Percentiles rank a stretch among this genome's conserved stretches.
Conservation (phyloP, 2,113 vertebrate species). For the Spheniscus mendiculus region DNA sequence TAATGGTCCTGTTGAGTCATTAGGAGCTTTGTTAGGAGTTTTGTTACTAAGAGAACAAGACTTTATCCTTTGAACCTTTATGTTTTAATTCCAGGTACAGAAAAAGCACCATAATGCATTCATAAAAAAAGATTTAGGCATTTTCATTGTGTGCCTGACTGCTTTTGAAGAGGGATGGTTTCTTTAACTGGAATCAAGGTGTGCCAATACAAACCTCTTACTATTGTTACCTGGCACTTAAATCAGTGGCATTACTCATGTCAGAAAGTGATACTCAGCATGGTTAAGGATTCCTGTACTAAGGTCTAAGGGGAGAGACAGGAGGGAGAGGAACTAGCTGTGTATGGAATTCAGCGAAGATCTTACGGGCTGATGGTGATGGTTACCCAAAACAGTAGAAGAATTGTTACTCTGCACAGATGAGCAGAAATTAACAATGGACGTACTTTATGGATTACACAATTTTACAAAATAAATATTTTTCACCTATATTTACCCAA, state of each 20-base stretch:
- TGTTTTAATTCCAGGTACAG: background rate
- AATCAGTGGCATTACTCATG: background rate
- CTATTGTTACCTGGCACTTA: background rate
- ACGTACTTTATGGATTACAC: background rate
- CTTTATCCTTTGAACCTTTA: background rate
- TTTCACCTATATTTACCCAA: background rate
- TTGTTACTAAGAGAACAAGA: background rate
- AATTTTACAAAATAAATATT: background rate
- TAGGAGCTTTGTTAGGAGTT: background rate
- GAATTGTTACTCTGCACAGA: background rate
- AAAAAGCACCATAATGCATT: background rate
- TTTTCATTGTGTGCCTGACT: background rate
- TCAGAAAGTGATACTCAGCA: background rate
- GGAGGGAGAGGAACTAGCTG: background rate
- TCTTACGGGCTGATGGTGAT: background rate
- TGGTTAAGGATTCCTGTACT: background rate
- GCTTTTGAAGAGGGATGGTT: background rate
- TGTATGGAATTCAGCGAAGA: background rate
- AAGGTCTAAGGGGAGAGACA: background rate
- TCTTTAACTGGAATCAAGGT: background rate
- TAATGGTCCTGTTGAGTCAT: background rate
- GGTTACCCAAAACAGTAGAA: background rate
- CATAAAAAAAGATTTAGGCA: background rate
- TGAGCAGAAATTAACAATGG: background rate
- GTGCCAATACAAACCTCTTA: background rate